Conservation (phyloP, 2,113 vertebrate genomes). For the Chaetodon auriga region DNA sequence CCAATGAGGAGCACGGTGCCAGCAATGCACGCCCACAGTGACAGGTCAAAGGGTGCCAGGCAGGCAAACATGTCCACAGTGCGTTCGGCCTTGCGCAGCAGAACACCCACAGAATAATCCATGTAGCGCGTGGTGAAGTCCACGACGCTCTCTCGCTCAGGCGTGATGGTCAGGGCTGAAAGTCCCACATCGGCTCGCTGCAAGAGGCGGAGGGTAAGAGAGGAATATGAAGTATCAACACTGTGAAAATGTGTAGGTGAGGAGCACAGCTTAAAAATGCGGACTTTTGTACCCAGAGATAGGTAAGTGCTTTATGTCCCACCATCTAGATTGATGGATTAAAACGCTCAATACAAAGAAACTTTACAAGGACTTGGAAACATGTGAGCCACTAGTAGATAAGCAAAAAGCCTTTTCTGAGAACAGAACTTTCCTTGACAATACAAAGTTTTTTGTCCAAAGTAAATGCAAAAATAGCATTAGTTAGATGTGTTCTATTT, state of each 20-base stretch:
- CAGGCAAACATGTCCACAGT: conserved; percentile 99
- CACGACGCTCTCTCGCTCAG: conserved; percentile 96
- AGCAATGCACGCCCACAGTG: conserved; percentile 98
- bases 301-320: not conserved
- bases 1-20: conserved; percentile 96
- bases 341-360: not conserved
- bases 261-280: not conserved
- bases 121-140: conserved; percentile 98
- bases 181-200: conserved; percentile 97
- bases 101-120: conserved; percentile 98
- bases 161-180: conserved; percentile 97
- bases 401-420: not conserved
- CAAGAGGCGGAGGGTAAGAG: conserved; percentile 47
- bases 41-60: conserved; percentile 96
- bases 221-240: conserved; percentile 19
- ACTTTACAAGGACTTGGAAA: not conserved
- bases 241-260: conserved; percentile 36
- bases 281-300: conserved; percentile 3
- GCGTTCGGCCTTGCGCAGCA: conserved; percentile 95
- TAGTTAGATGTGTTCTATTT: not conserved
- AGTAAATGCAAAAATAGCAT: not conserved
- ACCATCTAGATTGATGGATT: not conserved
- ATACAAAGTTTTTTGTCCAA: not conserved
- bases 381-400: not conserved
- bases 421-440: not conserved